These are phyloP conservation scores for Pseudochirops corinnae DNA, from an alignment of 2,797 vertebrate genomes.

Conservation along the genomic window DNA sequence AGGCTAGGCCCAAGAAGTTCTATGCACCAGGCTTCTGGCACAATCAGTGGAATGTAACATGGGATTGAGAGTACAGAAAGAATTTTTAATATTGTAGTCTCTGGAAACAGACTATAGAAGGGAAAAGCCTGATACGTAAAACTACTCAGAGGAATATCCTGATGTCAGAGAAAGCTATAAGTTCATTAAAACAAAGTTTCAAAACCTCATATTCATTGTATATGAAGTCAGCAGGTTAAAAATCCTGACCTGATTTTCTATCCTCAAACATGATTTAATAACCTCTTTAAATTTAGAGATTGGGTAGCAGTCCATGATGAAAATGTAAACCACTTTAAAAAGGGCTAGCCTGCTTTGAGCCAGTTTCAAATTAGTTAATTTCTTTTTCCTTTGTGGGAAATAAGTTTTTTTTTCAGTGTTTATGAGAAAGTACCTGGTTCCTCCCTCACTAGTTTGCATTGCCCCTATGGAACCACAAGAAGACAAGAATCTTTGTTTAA, in stretches of 20 bases:
- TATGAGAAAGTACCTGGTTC: background rate
- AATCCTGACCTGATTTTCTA: background rate
- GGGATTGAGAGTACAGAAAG: background rate
- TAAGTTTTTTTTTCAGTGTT: background rate
- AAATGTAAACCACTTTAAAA: conserved; percentile 36
- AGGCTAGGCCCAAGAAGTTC: background rate
- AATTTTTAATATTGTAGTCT: background rate
- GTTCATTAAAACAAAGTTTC: background rate
- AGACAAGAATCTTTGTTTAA: background rate
- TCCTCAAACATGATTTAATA: conserved; percentile 20
- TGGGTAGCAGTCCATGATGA: conserved; percentile 23
- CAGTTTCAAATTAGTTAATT: conserved; percentile 22
- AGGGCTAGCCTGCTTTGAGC: background rate
- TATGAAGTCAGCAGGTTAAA: conserved; percentile 13
- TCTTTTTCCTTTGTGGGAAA: conserved; percentile 44
- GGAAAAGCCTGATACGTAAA: background rate
- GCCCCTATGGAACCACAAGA: background rate
- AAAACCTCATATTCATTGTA: background rate
- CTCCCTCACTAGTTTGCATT: background rate
- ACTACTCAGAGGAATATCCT: background rate
- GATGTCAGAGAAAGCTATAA: background rate
- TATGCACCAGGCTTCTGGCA: background rate
- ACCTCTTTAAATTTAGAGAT: conserved; percentile 29
- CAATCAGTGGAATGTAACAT: background rate
- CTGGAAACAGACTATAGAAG: background rate